Base-by-base conservation (phyloP, 1,140 invertebrate species). In the Leucophenga varia region DNA sequence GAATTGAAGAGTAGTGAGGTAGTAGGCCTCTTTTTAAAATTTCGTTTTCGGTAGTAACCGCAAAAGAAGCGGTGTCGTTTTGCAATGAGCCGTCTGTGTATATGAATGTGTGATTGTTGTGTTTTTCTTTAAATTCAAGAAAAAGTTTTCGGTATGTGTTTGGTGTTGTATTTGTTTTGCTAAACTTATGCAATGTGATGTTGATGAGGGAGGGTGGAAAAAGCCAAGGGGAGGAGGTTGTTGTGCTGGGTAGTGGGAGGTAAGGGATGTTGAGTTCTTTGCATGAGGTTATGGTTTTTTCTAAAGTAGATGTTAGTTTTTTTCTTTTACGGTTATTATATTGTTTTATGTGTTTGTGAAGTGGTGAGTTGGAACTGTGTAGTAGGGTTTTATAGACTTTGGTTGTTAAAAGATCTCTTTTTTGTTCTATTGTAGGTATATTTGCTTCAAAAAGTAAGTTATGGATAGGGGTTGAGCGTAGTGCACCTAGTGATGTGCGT, bases 1-100 rank as follows among this genome's bases (percentile, higher is more conserved):
- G 13, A 9, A 35, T 20, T 17, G 31, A 21, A 13, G 17, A 34
- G 14, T 35, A 35, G 3, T 4, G 7, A 10, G 43, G 43, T 8
- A 34, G 31, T 3, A 12, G 18, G 12, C 43, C 43, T 4, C 7
- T 4, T 43, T 30, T 32, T 17, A 44, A 22, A 21, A 13, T 21
- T 19, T 12, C 3, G 12, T 34, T 44, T 34, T 16, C 31, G n/a
- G 31, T 21, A 12, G 43, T 44, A 3, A 44, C 14, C 14, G 14
- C 31, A 21, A 20, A 44, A 21, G 31, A 21, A n/a, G 19, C 20
- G 12, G 6, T 36, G 4, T 35, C 19, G 6, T 19, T 44, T 21
- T 9, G 13, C 12, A 35, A 14, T 12, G 32, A 44, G 3, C 43
- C 18, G 20, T 44, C 43, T 5, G 34, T 45, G 41, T 50, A 43